Evolutionary conservation across 2,888 invertebrate species (phyloP), one percentile per base, ranked within the genome.

Genomic region (Adela reaumurella): DNA sequence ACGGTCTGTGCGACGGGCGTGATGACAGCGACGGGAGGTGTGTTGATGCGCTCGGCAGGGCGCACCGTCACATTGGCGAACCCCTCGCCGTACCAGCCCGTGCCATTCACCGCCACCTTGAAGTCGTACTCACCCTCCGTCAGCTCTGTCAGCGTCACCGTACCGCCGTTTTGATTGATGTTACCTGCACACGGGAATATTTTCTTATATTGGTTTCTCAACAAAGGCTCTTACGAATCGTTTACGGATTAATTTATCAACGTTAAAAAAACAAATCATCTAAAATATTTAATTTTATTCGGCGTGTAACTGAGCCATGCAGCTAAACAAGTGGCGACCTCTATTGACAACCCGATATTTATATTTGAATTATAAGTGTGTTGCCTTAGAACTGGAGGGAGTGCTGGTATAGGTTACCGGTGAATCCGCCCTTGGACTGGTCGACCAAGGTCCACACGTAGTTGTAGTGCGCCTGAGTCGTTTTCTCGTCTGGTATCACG

Each of bases 21-120:
- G 56, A 97, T 93, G 43, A 94, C 81, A 1, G 93, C 94, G 51
- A 87, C 82, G 0, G 96, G 97, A 0, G 90, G 86, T 54, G 86
- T 85, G 68, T 97, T 97, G 50, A 87, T 86, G 50, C 94, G 80
- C 51, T 89, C 87, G 29, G 90, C 92, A 60, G 94, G 92, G 56
- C 90, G 64, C 14, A 97, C 96, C 0, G 93, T 94, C 2, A 97
- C 92, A 65, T 96, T 96, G 1, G 93, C 94, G 57, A 86, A 87
- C 0, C 91, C 88, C 63, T 90, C 90, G 2, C 93, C 93, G 58
- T 86, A 89, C 1, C 88, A 84, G 55, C 81, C 84, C 1, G 86
- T 85, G 6, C 88, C 90, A n/a, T 89, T 90, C 0, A 94, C 96
- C 2, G 87, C 86, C 56, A 80, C 74, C 68, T 92, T 92, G 65